A percentile compares a stretch with the other conserved stretches of the same genome.
phyloP scores from a whole-genome alignment of 2,888 invertebrate species.

The Lypha dubia region DNA sequence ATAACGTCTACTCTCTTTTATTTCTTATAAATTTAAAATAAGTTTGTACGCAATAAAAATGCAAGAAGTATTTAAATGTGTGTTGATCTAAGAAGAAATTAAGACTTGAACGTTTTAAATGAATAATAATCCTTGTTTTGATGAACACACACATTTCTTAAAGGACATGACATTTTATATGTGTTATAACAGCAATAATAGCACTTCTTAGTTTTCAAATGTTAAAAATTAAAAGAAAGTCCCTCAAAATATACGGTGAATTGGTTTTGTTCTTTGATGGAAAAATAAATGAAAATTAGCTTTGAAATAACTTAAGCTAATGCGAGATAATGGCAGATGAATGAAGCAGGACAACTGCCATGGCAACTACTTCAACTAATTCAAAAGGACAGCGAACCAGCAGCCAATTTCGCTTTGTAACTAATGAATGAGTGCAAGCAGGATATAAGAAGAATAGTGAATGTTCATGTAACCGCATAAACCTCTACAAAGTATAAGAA shows the following conservation, averaged over 20 bases:
- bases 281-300: slow-evolving; percentile 55
- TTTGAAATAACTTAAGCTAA: slow-evolving; percentile 65
- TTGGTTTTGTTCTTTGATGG: not conserved
- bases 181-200: slow-evolving; percentile 29
- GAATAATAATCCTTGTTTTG: slow-evolving; percentile 26
- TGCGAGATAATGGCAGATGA: slow-evolving; percentile 64
- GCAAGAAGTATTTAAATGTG: not conserved
- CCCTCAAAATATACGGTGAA: slow-evolving; percentile 25
- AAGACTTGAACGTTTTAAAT: not conserved
- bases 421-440: not conserved
- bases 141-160: slow-evolving; percentile 18
- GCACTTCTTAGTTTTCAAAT: slow-evolving; percentile 53
- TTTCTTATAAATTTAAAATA: too few relatives aligned
- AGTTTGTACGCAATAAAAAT: not conserved
- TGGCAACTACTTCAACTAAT: slow-evolving; percentile 15
- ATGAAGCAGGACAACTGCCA: slow-evolving; percentile 42
- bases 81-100: slow-evolving; percentile 11
- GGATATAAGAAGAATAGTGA: slow-evolving; percentile 19
- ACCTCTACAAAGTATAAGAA: slow-evolving; percentile 56
- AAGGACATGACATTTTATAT: not conserved
- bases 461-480: slow-evolving; percentile 50
- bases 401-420: not conserved
- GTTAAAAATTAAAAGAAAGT: slow-evolving; percentile 32
- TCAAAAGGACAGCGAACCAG: slow-evolving; percentile 28
- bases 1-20: too few relatives aligned